Evolutionary conservation across 2,888 invertebrate genomes (phyloP), one percentile per base, ranked within the genome.

Genomic region (Artemia sp.): DNA sequence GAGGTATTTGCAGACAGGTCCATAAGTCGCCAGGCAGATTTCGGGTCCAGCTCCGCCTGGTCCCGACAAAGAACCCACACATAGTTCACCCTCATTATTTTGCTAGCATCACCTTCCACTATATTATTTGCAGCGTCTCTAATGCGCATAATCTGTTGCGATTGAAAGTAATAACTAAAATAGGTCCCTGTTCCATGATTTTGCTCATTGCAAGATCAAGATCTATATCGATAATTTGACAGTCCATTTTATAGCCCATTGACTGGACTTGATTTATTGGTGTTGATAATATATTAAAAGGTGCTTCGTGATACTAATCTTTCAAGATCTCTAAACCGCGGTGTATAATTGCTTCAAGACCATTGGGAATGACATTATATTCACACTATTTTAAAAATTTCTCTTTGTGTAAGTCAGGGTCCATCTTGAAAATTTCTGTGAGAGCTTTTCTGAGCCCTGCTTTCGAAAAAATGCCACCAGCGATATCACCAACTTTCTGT

Each of bases 101-200:
- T 95, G 68, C 95, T 88, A 0, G 92, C 90, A 80, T 94, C 90
- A 8, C 98, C 98, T 78, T 97, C 95, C 0, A 97, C 85, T 0
- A 97, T 86, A 74, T 87, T 87, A 72, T 88, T 88, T 72, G 85
- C 85, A 0, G 81, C 78, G 79, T 98, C 92, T 73, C 86, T 84
- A 8, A 97, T 88, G 74, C 90, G 92, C 86, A 92, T 88, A 72
- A 97, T 94, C 82, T 98, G 95, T 77, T 97, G 97, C 0, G 94
- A 88, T 76, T 90, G 90, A 82, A 99, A 73, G 88, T 91, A 72
- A 99, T 88, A 67, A 97, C 89, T 73, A 99, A 80, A 5, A 98
- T 95, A 0, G 98, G 98, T 0, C 98, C 98, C 77, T 97, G 96
- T 69, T 98, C 97, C 92, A 97, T 95, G 76, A 98, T 91, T 80